Percentiles rank a stretch among this genome's conserved stretches.
Evolutionary conservation across 2,888 invertebrate species (phyloP).

Genomic region (Cosmia pyralina): DNA sequence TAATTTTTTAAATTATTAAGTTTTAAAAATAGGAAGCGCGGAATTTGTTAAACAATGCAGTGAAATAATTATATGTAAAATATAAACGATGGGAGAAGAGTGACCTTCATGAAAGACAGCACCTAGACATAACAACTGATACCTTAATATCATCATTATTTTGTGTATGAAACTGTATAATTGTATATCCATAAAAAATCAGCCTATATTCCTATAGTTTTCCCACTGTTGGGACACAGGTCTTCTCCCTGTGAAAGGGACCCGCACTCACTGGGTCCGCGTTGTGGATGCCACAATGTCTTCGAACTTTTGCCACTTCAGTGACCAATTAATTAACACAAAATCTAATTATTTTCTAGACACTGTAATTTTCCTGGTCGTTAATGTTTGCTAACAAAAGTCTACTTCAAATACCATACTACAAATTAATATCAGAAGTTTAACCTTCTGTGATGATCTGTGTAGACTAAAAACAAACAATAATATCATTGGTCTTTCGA

Average conservation of each 20-base stretch:
- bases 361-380: not conserved
- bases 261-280: not conserved
- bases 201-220: too few relatives aligned
- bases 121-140: constrained; percentile 26
- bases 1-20: not conserved
- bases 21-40: not conserved
- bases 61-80: constrained; percentile 26
- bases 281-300: not conserved
- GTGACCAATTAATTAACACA: not conserved
- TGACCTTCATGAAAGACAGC: constrained; percentile 23
- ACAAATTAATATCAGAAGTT: not conserved
- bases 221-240: not conserved
- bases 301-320: not conserved
- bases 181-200: not conserved
- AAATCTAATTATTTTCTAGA: not conserved
- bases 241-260: not conserved
- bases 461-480: not conserved
- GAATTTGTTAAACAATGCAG: constrained; percentile 26
- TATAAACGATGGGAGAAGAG: constrained; percentile 20
- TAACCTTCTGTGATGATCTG: not conserved
- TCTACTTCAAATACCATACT: not conserved
- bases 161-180: not conserved
- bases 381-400: not conserved
- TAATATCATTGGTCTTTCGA: not conserved
- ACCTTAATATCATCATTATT: constrained; percentile 14